A percentile compares a stretch with the other conserved stretches of the same genome.
Evolutionary conservation across 1,140 invertebrate species (phyloP).

Genomic region (Gryllus bimaculatus): DNA sequence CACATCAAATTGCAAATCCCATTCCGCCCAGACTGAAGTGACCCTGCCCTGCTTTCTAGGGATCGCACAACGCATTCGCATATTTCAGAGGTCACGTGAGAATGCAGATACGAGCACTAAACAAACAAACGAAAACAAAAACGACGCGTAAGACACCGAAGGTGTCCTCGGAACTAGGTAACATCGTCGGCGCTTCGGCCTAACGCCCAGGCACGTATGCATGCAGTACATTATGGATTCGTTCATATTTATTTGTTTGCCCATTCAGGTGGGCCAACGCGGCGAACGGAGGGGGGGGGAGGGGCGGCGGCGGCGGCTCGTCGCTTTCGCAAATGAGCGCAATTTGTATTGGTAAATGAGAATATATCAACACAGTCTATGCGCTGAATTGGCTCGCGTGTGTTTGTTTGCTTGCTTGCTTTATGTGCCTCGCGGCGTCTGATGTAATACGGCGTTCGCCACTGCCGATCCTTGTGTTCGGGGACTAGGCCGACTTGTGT

Average conservation of each 20-base stretch:
- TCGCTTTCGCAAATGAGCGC: background rate
- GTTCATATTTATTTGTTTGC: conserved; percentile 1
- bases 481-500: background rate
- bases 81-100: background rate
- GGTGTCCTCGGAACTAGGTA: too few species aligned
- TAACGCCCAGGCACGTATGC: background rate
- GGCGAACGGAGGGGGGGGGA: background rate
- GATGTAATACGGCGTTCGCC: background rate
- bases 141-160: too few species aligned
- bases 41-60: too few species aligned
- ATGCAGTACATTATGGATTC: background rate
- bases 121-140: too few species aligned
- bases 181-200: too few species aligned
- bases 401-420: background rate
- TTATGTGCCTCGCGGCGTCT: background rate
- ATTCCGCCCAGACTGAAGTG: background rate
- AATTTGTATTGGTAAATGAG: background rate
- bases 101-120: background rate
- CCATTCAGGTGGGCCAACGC: background rate
- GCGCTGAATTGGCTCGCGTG: background rate
- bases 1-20: background rate
- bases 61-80: background rate
- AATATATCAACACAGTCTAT: background rate
- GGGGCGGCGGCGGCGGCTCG: too few species aligned
- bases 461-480: background rate